A percentile compares a stretch with the other conserved stretches of the same genome.
Evolutionary conservation across 2,888 invertebrate genomes (phyloP).

Genomic region (Drosophila acutilabella): DNA sequence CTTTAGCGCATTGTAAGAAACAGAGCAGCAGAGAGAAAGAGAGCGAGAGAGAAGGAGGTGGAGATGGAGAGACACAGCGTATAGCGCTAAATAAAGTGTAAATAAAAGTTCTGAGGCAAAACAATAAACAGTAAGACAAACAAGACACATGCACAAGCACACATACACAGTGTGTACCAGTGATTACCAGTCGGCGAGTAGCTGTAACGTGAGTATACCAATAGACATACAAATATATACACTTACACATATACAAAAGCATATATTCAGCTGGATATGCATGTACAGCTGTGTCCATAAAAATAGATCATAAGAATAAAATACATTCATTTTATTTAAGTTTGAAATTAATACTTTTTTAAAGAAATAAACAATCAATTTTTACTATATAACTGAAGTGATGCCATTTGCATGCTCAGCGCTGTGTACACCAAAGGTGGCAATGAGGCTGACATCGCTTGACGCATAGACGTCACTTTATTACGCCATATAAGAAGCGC

Average conservation of each 20-base stretch:
- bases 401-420: too few species aligned
- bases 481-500: slow-evolving; percentile 55
- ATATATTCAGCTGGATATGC: too few species aligned
- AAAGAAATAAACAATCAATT: too few species aligned
- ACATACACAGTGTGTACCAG: background rate
- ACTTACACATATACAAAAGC: background rate
- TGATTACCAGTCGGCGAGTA: slow-evolving; percentile 27
- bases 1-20: slow-evolving; percentile 13
- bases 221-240: slow-evolving; percentile 6
- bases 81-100: slow-evolving; percentile 46
- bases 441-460: slow-evolving; percentile 22
- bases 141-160: background rate
- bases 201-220: slow-evolving; percentile 48
- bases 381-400: too few species aligned
- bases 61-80: background rate
- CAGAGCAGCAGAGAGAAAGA: background rate
- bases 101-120: slow-evolving; percentile 33
- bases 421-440: slow-evolving; percentile 5
- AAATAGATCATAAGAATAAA: too few species aligned
- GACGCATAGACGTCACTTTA: slow-evolving; percentile 59
- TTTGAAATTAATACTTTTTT: too few species aligned
- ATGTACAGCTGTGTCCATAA: too few species aligned
- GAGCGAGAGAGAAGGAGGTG: background rate
- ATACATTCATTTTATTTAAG: too few species aligned
- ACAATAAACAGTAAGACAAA: slow-evolving; percentile 28